Conservation (phyloP, 2,113 vertebrate genomes). For the Pagrus major region DNA sequence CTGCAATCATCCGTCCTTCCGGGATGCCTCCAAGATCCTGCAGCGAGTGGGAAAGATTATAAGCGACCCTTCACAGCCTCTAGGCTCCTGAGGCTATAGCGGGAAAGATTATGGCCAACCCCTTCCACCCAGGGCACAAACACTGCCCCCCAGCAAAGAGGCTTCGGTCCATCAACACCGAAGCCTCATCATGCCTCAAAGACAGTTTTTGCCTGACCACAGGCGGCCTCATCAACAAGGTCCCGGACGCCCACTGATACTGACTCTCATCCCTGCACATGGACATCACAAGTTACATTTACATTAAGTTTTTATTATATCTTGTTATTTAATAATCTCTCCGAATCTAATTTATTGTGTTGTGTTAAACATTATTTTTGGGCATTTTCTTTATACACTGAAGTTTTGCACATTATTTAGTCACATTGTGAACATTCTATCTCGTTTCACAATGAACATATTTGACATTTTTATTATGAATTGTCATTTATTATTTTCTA, state of each 20-base stretch:
- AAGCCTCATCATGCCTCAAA: neutral
- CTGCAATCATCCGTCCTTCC: neutral
- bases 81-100: too few relatives aligned
- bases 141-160: neutral
- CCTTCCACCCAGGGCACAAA: neutral
- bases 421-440: too few relatives aligned
- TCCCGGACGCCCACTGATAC: neutral
- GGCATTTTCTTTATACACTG: too few relatives aligned
- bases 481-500: too few relatives aligned
- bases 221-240: neutral
- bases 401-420: too few relatives aligned
- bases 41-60: neutral
- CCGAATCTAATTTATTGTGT: neutral
- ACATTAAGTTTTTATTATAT: neutral
- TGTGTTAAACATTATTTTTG: neutral
- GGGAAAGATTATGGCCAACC: neutral
- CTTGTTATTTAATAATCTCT: neutral
- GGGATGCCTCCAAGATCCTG: neutral
- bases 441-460: too few relatives aligned
- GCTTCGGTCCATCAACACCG: neutral
- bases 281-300: neutral
- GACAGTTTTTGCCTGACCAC: neutral
- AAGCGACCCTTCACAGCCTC: too few relatives aligned
- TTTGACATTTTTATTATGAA: too few relatives aligned
- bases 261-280: neutral